Percentiles rank a stretch among this genome's conserved stretches.
These are phyloP conservation scores for Micropoecilia bifurca DNA, from an alignment of 2,797 vertebrate genomes.

Conservation along the genomic window DNA sequence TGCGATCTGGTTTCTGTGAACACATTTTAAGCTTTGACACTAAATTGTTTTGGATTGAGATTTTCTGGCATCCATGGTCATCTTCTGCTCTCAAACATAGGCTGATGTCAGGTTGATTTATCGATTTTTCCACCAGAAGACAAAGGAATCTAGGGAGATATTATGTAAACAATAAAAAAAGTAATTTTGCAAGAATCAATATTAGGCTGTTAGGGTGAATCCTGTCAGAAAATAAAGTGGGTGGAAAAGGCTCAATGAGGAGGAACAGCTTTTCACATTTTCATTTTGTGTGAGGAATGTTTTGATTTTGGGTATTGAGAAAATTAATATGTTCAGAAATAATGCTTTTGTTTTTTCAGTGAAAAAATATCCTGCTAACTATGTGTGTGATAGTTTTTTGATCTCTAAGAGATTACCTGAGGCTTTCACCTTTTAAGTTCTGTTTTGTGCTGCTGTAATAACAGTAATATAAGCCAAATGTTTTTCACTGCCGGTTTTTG, in stretches of 20 bases:
- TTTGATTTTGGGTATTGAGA: neutral
- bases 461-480: neutral
- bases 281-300: neutral
- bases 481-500: neutral
- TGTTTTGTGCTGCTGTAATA: neutral
- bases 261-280: neutral
- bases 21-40: neutral
- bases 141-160: neutral
- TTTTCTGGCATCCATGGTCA: neutral
- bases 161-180: neutral
- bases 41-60: neutral
- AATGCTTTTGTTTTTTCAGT: neutral
- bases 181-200: neutral
- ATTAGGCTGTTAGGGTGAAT: neutral
- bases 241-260: neutral
- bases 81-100: neutral
- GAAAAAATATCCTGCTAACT: neutral
- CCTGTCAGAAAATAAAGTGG: neutral
- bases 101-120: neutral
- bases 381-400: neutral
- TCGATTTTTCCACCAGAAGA: neutral
- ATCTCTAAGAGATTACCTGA: neutral
- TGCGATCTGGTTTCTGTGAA: neutral
- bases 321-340: neutral
- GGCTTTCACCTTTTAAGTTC: neutral